phyloP scores from a whole-genome alignment of 92 coral and sea anemone species.

The Epizoanthus fatuus region DNA sequence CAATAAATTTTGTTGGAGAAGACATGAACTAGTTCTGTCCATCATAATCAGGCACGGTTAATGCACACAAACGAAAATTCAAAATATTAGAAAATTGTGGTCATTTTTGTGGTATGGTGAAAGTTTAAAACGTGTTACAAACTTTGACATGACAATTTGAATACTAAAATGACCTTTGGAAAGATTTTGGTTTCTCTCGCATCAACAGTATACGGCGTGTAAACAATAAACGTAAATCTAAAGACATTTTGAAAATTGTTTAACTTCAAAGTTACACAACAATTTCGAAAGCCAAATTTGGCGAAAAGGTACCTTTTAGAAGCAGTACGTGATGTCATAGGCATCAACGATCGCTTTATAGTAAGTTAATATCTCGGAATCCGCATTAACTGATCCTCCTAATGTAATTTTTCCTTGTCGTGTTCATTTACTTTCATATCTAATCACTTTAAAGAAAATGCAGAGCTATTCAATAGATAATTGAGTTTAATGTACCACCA shows the following conservation, averaged over 20 bases:
- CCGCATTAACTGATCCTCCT: neutral
- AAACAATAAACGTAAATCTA: constrained; percentile 23
- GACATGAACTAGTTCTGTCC: neutral
- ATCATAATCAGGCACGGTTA: neutral
- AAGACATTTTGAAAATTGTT: constrained; percentile 20
- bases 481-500: too few species aligned
- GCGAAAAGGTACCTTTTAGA: too few species aligned
- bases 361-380: neutral
- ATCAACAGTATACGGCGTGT: constrained; percentile 6
- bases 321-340: too few species aligned
- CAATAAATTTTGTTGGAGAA: neutral
- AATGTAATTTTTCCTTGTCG: neutral
- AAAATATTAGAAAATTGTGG: neutral
- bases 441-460: neutral
- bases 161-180: neutral
- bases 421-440: constrained; percentile 1
- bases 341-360: neutral
- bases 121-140: neutral
- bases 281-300: neutral
- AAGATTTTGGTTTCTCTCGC: neutral
- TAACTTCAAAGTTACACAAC: constrained; percentile 30
- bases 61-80: neutral
- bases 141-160: neutral
- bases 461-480: too few species aligned
- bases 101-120: neutral